Evolutionary conservation across 1,140 invertebrate genomes (phyloP), one percentile per base, ranked within the genome.

Genomic region (Philopotamus ludificatus): DNA sequence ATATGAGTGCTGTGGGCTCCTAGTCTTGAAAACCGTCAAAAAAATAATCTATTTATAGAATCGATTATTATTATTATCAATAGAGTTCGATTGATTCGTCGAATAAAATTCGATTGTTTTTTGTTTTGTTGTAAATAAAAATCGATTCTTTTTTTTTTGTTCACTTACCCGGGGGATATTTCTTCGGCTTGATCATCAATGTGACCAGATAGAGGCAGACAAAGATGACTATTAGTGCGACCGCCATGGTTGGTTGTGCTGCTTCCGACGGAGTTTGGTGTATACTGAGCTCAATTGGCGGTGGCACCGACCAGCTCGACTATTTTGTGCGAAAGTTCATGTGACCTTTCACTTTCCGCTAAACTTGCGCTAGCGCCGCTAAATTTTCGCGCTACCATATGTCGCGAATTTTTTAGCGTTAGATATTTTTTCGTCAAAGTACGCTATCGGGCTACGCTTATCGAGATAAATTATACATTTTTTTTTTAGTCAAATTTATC

Each of bases 301-400:
- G 12, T 12, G 28, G 4, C 28, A 34, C 4, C 28, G 28, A 7
- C 28, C 28, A 12, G 28, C 28, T 34, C 86, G 44, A 82, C 82
- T 51, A 23, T 16, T 1, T 4, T 51, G 12, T 23, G 26, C 15
- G 39, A 62, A 28, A 9, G 9, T 34, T 16, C 12, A 45, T 7
- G 28, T 34, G 28, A 34, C 28, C 28, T 34, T 12, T 34, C 12
- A n/a, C 28, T 34, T 34, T 34, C 28, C 28, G 12, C 28, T 34
- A 34, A 34, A 34, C 28, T 4, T 34, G 28, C 12, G 28, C n/a
- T n/a, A n/a, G n/a, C n/a, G n/a, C n/a, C n/a, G n/a, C n/a, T n/a
- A n/a, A n/a, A n/a, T n/a, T n/a, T n/a, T n/a, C n/a, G n/a, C n/a
- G n/a, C n/a, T n/a, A n/a, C n/a, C n/a, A n/a, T n/a, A n/a, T n/a